A percentile compares a stretch with the other conserved stretches of the same genome.
These are phyloP conservation scores for Thaumatotibia leucotreta DNA, from an alignment of 1,140 invertebrate genomes.

Conservation along the genomic window DNA sequence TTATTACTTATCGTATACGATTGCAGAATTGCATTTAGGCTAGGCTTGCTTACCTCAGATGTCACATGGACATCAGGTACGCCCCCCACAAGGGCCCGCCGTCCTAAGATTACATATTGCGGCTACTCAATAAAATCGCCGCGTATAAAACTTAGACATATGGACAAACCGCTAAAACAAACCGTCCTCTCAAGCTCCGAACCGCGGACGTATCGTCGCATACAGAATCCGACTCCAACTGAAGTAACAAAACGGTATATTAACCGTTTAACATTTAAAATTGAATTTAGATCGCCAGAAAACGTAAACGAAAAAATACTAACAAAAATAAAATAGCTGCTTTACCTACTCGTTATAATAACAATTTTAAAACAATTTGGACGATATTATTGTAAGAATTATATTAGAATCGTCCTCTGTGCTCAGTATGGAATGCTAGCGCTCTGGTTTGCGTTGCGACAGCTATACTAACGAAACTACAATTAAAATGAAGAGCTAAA, in stretches of 20 bases:
- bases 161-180: slow-evolving; percentile 60
- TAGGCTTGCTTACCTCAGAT: no score
- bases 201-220: slow-evolving; percentile 33
- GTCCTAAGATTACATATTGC: slow-evolving; percentile 51
- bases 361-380: slow-evolving; percentile 68
- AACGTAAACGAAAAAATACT: slow-evolving; percentile 55
- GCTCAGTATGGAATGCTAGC: slow-evolving; percentile 53
- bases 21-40: no score
- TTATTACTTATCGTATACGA: no score
- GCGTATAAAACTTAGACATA: slow-evolving; percentile 65
- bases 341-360: slow-evolving; percentile 58
- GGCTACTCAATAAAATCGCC: slow-evolving; percentile 71
- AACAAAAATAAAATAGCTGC: slow-evolving; percentile 64
- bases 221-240: slow-evolving; percentile 10
- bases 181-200: slow-evolving; percentile 44
- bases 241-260: slow-evolving; percentile 48
- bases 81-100: slow-evolving; percentile 19
- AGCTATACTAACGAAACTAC: slow-evolving; percentile 2
- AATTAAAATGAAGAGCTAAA: not conserved
- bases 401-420: slow-evolving; percentile 72
- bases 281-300: slow-evolving; percentile 48
- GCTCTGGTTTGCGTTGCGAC: slow-evolving; percentile 14
- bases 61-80: no score
- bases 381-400: slow-evolving; percentile 76
- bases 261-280: slow-evolving; percentile 49